Percentiles rank a stretch among this genome's conserved stretches.
Conservation (phyloP, 2,113 vertebrate species). For the Orcinus orca region DNA sequence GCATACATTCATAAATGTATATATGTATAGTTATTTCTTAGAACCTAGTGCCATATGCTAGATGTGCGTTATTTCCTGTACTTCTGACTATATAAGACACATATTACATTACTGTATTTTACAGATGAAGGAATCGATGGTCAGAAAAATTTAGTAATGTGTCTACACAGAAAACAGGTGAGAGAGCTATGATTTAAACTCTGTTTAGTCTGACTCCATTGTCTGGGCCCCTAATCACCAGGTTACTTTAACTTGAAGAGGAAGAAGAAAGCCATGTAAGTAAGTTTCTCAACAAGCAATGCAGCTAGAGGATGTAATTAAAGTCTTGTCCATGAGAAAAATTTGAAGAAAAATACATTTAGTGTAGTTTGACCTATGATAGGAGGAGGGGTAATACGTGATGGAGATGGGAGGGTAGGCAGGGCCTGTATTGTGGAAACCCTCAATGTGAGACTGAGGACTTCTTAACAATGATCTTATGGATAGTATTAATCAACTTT, state of each 20-base stretch:
- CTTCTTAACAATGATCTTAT: neutral
- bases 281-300: neutral
- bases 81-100: neutral
- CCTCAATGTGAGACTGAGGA: neutral
- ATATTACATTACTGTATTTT: neutral
- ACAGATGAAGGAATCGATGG: neutral
- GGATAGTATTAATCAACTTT: neutral
- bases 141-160: neutral
- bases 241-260: neutral
- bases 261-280: neutral
- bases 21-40: neutral
- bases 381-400: neutral
- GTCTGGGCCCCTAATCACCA: neutral
- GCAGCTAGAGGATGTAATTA: neutral
- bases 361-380: neutral
- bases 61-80: neutral
- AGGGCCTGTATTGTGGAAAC: neutral
- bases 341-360: neutral
- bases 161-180: neutral
- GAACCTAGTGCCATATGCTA: neutral
- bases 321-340: neutral
- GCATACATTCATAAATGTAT: neutral
- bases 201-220: neutral
- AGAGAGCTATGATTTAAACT: neutral
- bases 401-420: neutral